Percentiles rank a stretch among this genome's conserved stretches.
These are phyloP conservation scores for Sciurus vulgaris DNA, from an alignment of 2,797 vertebrate genomes.

Conservation along the genomic window DNA sequence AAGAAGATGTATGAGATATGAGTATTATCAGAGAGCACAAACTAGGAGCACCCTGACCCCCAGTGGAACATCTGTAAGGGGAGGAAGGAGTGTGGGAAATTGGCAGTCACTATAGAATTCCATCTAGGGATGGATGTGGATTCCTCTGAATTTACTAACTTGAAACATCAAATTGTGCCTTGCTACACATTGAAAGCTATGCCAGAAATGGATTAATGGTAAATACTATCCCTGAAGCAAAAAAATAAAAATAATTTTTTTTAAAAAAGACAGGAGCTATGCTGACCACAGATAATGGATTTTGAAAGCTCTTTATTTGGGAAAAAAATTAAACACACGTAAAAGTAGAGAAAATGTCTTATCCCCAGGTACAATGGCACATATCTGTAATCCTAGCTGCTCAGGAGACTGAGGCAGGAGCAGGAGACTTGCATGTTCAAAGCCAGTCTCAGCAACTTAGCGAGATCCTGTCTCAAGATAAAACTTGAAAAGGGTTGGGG, in stretches of 20 bases:
- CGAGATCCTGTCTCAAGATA: too few relatives aligned
- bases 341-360: not conserved
- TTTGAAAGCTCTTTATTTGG: slow-evolving; percentile 45
- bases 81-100: not conserved
- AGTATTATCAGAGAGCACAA: not conserved
- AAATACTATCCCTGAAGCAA: not conserved
- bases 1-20: not conserved
- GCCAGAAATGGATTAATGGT: slow-evolving; percentile 56
- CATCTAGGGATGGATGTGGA: not conserved
- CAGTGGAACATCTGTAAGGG: too few relatives aligned
- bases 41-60: not conserved
- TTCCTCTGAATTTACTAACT: not conserved
- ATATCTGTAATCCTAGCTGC: too few relatives aligned
- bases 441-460: too few relatives aligned
- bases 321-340: not conserved
- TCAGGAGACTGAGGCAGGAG: too few relatives aligned
- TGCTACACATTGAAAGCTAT: too few relatives aligned
- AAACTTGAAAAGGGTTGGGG: too few relatives aligned
- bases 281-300: slow-evolving; percentile 18
- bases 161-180: slow-evolving; percentile 27
- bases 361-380: too few relatives aligned
- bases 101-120: not conserved
- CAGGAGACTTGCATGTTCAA: too few relatives aligned
- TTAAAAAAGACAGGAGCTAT: not conserved
- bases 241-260: too few relatives aligned